A percentile compares a stretch with the other conserved stretches of the same genome.
phyloP scores from a whole-genome alignment of 2,797 vertebrate species.

The Bovichtus diacanthus region DNA sequence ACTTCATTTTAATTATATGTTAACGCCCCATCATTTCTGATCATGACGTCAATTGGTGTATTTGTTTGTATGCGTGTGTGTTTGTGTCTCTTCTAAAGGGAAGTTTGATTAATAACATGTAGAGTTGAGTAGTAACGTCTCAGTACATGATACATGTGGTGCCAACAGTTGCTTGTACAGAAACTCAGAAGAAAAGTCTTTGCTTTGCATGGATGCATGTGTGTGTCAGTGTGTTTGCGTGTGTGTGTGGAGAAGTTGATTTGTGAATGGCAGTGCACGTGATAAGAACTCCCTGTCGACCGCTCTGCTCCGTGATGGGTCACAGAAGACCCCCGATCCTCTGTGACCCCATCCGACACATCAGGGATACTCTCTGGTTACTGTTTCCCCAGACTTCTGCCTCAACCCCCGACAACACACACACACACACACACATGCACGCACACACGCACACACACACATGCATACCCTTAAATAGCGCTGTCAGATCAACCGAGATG shows the following conservation, averaged over 20 bases:
- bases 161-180: constrained; percentile 53
- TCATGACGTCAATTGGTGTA: constrained; percentile 47
- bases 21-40: constrained; percentile 35
- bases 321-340: constrained; percentile 75
- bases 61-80: constrained; percentile 51
- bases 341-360: constrained; percentile 74
- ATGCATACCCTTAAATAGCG: constrained; percentile 65
- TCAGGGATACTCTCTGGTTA: constrained; percentile 80
- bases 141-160: constrained; percentile 39
- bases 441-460: constrained; percentile 32
- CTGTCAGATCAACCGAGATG: constrained; percentile 44
- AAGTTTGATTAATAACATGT: constrained; percentile 61
- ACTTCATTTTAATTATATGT: constrained; percentile 34
- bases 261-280: constrained; percentile 76
- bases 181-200: constrained; percentile 43
- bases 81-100: constrained; percentile 22
- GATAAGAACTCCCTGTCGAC: constrained; percentile 74
- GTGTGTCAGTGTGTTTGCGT: constrained; percentile 18
- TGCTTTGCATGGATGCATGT: constrained; percentile 16
- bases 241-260: constrained; percentile 60
- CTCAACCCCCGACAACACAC: constrained; percentile 48
- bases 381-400: constrained; percentile 76
- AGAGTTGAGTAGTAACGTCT: constrained; percentile 45
- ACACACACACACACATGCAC: constrained; percentile 32
- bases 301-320: constrained; percentile 77